A percentile compares a stretch with the other conserved stretches of the same genome.
Evolutionary conservation across 1,140 invertebrate genomes (phyloP).

Genomic region (Temnothorax curvispinosus): DNA sequence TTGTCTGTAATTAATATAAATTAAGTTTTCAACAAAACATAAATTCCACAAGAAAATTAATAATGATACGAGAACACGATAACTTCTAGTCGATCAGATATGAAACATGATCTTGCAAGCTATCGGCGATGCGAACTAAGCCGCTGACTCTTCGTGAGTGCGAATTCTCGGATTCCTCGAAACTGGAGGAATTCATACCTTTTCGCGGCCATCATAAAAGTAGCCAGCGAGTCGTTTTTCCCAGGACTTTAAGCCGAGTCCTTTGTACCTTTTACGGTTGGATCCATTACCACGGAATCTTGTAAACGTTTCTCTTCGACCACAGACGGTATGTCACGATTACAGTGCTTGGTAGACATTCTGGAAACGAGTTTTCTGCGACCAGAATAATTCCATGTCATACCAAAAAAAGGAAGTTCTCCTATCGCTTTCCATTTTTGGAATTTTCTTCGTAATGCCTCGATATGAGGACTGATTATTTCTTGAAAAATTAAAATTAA

Average conservation of each 20-base stretch:
- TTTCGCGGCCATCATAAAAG: conserved; percentile 61
- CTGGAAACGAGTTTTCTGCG: conserved; percentile 26
- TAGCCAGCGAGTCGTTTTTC: conserved; percentile 39
- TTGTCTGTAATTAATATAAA: not conserved
- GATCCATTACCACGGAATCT: conserved; percentile 63
- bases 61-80: not conserved
- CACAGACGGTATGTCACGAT: conserved; percentile 43
- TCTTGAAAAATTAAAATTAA: conserved; percentile 6
- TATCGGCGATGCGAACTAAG: not conserved
- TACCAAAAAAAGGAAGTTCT: not conserved
- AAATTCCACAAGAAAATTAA: not conserved
- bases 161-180: conserved; percentile 27
- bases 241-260: conserved; percentile 55
- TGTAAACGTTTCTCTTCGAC: conserved; percentile 56
- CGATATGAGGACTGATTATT: not conserved
- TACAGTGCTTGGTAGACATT: conserved; percentile 15
- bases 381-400: conserved; percentile 23
- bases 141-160: not conserved
- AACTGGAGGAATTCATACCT: conserved; percentile 35
- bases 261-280: conserved; percentile 58
- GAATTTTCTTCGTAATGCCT: not conserved
- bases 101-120: not conserved
- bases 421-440: not conserved
- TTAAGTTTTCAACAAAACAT: not conserved
- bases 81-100: not conserved